phyloP scores from a whole-genome alignment of 2,113 vertebrate genomes.

The Sinosuthora webbiana region DNA sequence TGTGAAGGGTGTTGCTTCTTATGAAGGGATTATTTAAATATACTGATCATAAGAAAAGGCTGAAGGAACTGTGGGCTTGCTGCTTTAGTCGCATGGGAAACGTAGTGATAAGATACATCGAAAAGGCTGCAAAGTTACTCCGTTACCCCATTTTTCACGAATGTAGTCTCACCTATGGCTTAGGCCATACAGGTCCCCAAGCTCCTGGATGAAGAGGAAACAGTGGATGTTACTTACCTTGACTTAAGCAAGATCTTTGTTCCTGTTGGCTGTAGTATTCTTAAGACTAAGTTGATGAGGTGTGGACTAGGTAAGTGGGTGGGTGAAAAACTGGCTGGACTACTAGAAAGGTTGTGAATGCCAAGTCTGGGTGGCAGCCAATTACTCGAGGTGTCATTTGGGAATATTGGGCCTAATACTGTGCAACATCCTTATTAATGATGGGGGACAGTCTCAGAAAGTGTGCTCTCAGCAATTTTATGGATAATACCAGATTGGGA shows the following conservation, averaged over 20 bases:
- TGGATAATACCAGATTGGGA: background rate
- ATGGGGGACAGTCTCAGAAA: background rate
- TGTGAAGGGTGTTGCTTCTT: background rate
- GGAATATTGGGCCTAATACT: background rate
- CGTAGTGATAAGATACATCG: rapidly evolving
- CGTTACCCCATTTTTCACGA: background rate
- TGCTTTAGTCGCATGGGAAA: background rate
- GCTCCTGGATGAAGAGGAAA: background rate
- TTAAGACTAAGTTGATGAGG: background rate
- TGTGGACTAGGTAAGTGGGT: background rate
- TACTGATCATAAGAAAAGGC: background rate
- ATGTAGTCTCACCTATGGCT: background rate
- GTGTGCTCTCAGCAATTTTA: background rate
- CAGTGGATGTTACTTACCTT: background rate
- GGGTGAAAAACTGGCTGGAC: background rate
- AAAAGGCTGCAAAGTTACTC: background rate
- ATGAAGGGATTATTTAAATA: background rate
- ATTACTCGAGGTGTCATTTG: background rate
- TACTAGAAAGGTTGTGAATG: background rate
- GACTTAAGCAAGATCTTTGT: background rate
- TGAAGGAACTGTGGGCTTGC: background rate
- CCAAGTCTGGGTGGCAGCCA: background rate
- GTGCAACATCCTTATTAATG: background rate
- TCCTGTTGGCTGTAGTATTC: background rate
- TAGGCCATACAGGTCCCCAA: background rate